A percentile compares a stretch with the other conserved stretches of the same genome.
phyloP scores from a whole-genome alignment of 2,113 vertebrate genomes.

The Jaculus jaculus region DNA sequence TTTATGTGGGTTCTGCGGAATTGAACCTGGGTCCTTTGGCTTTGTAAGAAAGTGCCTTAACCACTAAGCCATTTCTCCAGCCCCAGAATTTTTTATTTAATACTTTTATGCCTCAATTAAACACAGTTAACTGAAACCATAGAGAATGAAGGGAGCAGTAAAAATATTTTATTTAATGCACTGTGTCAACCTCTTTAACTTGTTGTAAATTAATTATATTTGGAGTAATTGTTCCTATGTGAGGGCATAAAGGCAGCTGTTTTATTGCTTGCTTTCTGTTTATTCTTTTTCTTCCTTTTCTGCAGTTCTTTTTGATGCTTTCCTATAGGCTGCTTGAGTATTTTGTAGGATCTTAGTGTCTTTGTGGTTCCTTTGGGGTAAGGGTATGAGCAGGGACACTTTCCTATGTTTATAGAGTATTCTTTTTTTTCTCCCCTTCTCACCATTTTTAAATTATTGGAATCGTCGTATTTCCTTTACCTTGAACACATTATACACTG shows the following conservation, averaged over 20 bases:
- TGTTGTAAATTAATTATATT: not conserved
- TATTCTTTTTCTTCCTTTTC: not conserved
- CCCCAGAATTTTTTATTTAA: not conserved
- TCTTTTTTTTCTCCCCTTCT: not conserved
- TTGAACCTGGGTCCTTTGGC: no score
- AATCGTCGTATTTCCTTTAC: no score
- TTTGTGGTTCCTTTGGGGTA: not conserved
- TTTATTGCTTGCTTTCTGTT: not conserved
- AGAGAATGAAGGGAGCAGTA: not conserved
- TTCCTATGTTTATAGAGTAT: not conserved
- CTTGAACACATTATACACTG: no score
- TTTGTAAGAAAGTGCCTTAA: no score
- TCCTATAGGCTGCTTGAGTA: no score
- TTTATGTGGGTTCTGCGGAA: no score
- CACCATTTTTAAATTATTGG: no score
- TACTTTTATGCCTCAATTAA: not conserved
- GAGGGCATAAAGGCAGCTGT: not conserved
- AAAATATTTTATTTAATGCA: not conserved
- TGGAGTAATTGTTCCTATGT: not conserved
- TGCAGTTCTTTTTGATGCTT: slow-evolving; percentile 1
- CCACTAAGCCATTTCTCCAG: no score
- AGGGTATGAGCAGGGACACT: not conserved
- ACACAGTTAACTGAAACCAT: not conserved
- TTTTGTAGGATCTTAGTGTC: not conserved
- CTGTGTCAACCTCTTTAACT: not conserved